Evolutionary conservation across 2,113 vertebrate genomes (phyloP).

Genomic region (Cryptomyrus ogoouensis): DNA sequence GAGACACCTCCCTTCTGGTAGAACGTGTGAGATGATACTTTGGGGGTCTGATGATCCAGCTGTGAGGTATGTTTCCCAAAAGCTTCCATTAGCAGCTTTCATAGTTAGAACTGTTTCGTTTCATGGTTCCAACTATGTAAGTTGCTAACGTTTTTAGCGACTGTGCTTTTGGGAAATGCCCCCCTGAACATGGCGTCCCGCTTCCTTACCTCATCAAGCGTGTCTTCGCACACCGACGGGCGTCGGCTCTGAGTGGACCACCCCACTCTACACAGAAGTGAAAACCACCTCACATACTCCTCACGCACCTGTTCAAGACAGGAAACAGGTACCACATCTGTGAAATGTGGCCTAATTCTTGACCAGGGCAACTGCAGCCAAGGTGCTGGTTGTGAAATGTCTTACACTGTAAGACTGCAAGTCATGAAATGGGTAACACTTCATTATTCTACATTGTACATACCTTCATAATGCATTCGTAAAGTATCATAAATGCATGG

Average conservation of each 20-base stretch:
- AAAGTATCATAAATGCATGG: too few species aligned
- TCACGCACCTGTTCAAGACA: constrained; percentile 35
- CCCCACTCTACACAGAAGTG: constrained; percentile 5
- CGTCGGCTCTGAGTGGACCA: neutral
- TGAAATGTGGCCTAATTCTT: neutral
- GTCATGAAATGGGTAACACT: neutral
- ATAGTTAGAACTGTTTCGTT: neutral
- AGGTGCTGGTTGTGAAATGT: neutral
- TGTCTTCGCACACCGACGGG: constrained; percentile 8
- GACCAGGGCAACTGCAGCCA: neutral
- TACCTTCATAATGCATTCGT: too few species aligned
- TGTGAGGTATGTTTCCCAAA: neutral
- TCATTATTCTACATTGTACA: too few species aligned
- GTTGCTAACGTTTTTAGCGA: neutral
- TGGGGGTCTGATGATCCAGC: neutral
- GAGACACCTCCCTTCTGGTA: neutral
- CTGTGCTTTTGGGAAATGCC: neutral
- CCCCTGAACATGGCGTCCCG: neutral
- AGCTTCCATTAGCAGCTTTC: neutral
- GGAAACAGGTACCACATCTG: neutral
- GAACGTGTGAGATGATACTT: neutral
- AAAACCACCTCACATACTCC: constrained; percentile 43
- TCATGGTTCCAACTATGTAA: neutral
- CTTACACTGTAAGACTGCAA: neutral
- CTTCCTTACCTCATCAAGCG: constrained; percentile 26